Conservation (phyloP, 1,140 invertebrate genomes). For the Bursaphelenchus mucronatus region DNA sequence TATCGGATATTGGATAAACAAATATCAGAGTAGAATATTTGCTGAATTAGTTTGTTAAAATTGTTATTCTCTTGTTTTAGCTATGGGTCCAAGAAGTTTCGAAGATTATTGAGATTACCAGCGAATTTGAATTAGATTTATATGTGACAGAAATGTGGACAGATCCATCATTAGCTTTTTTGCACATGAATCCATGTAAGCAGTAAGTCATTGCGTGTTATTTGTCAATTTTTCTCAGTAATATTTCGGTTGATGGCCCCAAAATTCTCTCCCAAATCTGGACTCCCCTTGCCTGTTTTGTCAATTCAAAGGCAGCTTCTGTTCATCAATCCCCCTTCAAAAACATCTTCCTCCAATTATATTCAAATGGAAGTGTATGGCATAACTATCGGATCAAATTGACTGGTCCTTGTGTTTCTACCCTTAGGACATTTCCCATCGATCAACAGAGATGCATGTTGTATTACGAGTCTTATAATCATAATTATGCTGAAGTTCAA, state of each 20-base stretch:
- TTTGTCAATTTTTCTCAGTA: slow-evolving; percentile 37
- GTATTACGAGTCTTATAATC: slow-evolving; percentile 59
- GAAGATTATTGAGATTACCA: slow-evolving; percentile 61
- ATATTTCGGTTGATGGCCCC: slow-evolving; percentile 60
- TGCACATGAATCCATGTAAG: slow-evolving; percentile 61
- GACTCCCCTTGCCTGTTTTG: slow-evolving; percentile 59
- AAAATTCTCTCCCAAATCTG: slow-evolving; percentile 55
- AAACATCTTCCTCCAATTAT: slow-evolving; percentile 59
- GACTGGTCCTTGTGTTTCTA: slow-evolving; percentile 56
- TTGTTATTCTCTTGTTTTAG: slow-evolving; percentile 32
- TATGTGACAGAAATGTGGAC: slow-evolving; percentile 61
- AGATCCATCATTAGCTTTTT: slow-evolving; percentile 53
- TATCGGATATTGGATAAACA: background rate
- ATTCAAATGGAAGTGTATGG: slow-evolving; percentile 54
- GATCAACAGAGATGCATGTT: slow-evolving; percentile 60
- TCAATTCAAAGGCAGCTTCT: slow-evolving; percentile 55
- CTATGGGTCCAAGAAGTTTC: slow-evolving; percentile 61
- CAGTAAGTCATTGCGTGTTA: slow-evolving; percentile 31
- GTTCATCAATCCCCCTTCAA: slow-evolving; percentile 56
- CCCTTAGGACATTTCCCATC: slow-evolving; percentile 56
- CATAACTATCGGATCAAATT: slow-evolving; percentile 60
- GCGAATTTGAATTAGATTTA: slow-evolving; percentile 59
- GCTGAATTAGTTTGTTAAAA: too few relatives aligned
- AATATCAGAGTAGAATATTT: too few relatives aligned
- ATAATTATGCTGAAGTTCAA: slow-evolving; percentile 56